These are phyloP conservation scores for Lepidurus arcticus DNA, from an alignment of 1,140 invertebrate genomes.

Conservation along the genomic window DNA sequence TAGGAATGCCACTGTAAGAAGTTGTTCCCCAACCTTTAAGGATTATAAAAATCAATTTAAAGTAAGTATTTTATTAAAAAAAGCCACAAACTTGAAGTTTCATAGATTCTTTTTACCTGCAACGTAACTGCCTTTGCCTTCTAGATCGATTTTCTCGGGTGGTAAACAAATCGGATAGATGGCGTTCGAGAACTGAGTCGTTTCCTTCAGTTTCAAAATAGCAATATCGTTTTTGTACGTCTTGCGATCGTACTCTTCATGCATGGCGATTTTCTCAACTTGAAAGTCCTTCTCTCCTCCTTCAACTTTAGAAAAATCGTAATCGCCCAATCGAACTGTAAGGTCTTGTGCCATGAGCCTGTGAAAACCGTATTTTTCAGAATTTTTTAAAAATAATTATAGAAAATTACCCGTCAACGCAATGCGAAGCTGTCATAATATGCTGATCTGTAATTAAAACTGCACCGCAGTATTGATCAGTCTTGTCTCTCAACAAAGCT, in stretches of 20 bases:
- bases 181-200: conserved; percentile 37
- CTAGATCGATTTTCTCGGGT: conserved; percentile 43
- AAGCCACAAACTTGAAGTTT: neutral
- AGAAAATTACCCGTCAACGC: conserved; percentile 45
- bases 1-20: conserved; percentile 50
- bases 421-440: conserved; percentile 73
- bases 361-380: conserved; percentile 20
- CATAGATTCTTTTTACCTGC: conserved; percentile 1
- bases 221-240: conserved; percentile 44
- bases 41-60: neutral
- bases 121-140: conserved; percentile 35
- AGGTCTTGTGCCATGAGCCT: conserved; percentile 40
- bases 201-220: conserved; percentile 39
- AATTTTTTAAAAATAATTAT: too few species aligned
- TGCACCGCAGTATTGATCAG: conserved; percentile 61
- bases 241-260: conserved; percentile 39
- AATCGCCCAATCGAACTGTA: conserved; percentile 42
- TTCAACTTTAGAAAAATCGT: conserved; percentile 39
- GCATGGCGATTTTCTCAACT: conserved; percentile 37
- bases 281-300: conserved; percentile 37
- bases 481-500: conserved; percentile 53
- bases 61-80: neutral
- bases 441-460: conserved; percentile 69
- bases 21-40: conserved; percentile 59
- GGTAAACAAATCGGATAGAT: conserved; percentile 42